Evolutionary conservation across 2,797 vertebrate species (phyloP), one percentile per base, ranked within the genome.

Genomic region (Oreochromis grahami): DNA sequence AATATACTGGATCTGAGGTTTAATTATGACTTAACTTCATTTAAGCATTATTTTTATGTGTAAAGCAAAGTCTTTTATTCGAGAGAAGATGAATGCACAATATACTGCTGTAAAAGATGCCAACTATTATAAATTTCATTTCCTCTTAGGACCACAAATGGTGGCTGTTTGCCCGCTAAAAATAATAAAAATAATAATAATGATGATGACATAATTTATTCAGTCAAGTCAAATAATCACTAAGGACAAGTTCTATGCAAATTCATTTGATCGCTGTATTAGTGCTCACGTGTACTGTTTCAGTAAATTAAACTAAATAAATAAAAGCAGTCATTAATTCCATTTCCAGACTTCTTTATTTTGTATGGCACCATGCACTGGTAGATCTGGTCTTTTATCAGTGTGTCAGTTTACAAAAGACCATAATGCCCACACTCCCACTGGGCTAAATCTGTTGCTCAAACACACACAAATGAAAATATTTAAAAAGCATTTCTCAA

Each of bases 401-500:
- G 43, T 32, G 41, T 32, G 41, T 48, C 41, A 32, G 68, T 32
- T 32, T 48, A 48, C 15, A 29, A 48, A 32, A 74, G 68, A 50
- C 43, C 6, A 58, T 45, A 53, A 14, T 3, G 8, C 24, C 24
- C 68, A 83, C 24, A 26, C 17, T 53, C 50, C 51, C 45, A 80
- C 2, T 58, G 65, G 32, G 17, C 55, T 78, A 56, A 4, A 15
- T 15, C 29, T 74, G 48, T 21, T 13, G 41, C 78, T 56, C 24
- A 29, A 51, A 77, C 29, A 45, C 12, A 26, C 53, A 29, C 76
- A 51, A 41, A 29, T 19, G 43, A 45, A 56, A 53, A 32, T 32
- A 36, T 51, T 68, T 50, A 32, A 81, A 52, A 45, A 6, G 58
- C 24, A 19, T 58, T 86, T 36, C 26, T 48, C 19, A 55, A 60